These are phyloP conservation scores for Trichomalopsis sarcophagae DNA, from an alignment of 1,140 invertebrate genomes.

Conservation along the genomic window DNA sequence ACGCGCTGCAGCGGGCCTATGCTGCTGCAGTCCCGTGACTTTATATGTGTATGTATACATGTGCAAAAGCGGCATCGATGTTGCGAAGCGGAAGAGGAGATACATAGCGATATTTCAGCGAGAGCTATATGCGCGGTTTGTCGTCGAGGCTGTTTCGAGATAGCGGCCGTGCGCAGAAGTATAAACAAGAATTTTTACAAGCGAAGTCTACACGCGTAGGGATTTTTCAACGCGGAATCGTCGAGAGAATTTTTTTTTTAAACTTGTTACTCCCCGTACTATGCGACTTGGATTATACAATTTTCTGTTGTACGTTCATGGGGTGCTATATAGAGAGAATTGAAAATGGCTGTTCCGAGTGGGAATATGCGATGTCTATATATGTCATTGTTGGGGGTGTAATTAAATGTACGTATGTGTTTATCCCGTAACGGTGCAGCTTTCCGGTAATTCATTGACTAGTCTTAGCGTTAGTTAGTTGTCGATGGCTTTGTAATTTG, in stretches of 20 bases:
- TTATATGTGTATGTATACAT: not conserved
- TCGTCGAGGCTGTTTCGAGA: not conserved
- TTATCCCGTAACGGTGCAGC: too few relatives aligned
- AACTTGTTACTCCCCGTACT: not conserved
- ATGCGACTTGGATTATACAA: not conserved
- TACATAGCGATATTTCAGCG: slow-evolving; percentile 20
- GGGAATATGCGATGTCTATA: too few relatives aligned
- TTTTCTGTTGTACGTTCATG: not conserved
- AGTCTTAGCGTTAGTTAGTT: too few relatives aligned
- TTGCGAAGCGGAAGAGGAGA: slow-evolving; percentile 15
- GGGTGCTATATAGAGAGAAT: too few relatives aligned
- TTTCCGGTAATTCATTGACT: too few relatives aligned
- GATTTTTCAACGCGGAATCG: not conserved
- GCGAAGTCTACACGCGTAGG: not conserved
- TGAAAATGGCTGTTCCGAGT: too few relatives aligned
- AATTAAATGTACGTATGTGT: too few relatives aligned
- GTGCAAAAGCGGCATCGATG: not conserved
- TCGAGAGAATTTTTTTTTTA: not conserved
- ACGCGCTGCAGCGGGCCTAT: not conserved
- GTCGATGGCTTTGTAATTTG: too few relatives aligned
- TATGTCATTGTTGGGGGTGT: too few relatives aligned
- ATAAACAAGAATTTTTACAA: slow-evolving; percentile 31
- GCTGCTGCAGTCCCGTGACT: not conserved
- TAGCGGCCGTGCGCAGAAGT: not conserved
- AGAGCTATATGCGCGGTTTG: not conserved